A percentile compares a stretch with the other conserved stretches of the same genome.
Evolutionary conservation across 1,140 invertebrate genomes (phyloP).

Genomic region (Macrostomum lignano): DNA sequence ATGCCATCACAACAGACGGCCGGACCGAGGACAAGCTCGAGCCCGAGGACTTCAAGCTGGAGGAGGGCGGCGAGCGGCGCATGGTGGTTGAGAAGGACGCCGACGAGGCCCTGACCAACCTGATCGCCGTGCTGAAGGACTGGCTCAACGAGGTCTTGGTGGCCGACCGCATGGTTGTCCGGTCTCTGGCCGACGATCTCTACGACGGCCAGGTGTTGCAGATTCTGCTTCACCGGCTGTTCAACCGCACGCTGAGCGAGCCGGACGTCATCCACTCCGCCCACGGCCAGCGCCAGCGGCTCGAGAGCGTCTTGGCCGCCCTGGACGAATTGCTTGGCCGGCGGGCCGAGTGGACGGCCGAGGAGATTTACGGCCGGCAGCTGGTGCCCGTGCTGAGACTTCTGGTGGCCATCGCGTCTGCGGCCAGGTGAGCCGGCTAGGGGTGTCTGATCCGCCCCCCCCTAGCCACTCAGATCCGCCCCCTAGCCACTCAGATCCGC

Average conservation of each 20-base stretch:
- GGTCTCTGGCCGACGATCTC: slow-evolving; percentile 77
- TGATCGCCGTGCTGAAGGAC: slow-evolving; percentile 46
- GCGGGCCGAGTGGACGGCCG: slow-evolving; percentile 67
- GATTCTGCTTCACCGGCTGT: slow-evolving; percentile 72
- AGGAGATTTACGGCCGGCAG: slow-evolving; percentile 76
- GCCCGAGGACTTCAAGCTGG: no score
- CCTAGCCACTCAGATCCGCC: no score
- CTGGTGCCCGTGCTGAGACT: slow-evolving; percentile 76
- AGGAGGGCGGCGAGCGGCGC: no score
- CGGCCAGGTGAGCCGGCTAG: no score
- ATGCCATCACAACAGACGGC: no score
- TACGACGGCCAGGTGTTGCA: slow-evolving; percentile 94
- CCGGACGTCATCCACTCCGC: slow-evolving; percentile 94
- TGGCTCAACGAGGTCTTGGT: slow-evolving; percentile 98
- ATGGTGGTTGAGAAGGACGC: no score
- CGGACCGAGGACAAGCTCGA: no score
- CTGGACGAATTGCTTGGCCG: no score
- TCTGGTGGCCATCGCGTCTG: slow-evolving; percentile 59
- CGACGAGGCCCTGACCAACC: no score
- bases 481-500: no score
- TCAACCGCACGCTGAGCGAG: slow-evolving; percentile 61
- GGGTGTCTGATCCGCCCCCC: no score
- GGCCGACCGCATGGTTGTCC: slow-evolving; percentile 77
- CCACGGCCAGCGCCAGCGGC: slow-evolving; percentile 78
- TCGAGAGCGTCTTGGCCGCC: no score